A percentile compares a stretch with the other conserved stretches of the same genome.
Evolutionary conservation across 2,888 invertebrate genomes (phyloP).

Genomic region (Pteria penguin): DNA sequence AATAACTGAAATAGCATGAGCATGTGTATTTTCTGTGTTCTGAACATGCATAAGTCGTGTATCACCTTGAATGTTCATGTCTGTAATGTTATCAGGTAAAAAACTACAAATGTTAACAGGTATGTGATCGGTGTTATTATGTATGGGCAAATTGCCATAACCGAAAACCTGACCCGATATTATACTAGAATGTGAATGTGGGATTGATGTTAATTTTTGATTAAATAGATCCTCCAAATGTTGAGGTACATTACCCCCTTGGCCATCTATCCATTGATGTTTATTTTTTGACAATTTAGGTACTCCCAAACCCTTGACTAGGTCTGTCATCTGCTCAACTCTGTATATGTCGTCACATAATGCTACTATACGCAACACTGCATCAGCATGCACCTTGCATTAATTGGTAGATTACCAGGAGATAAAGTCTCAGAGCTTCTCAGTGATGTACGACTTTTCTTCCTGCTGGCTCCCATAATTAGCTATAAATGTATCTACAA

Average conservation of each 20-base stretch:
- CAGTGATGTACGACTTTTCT: background rate
- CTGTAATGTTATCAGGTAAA: background rate
- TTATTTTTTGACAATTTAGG: background rate
- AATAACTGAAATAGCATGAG: no score
- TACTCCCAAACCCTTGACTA: background rate
- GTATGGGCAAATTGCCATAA: background rate
- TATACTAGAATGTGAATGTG: background rate
- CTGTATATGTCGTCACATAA: background rate
- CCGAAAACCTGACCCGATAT: background rate
- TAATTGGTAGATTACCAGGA: background rate
- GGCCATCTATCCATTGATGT: background rate
- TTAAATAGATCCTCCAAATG: background rate
- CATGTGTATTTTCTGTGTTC: background rate
- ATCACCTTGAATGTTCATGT: background rate
- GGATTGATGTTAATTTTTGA: background rate
- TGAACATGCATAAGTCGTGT: background rate
- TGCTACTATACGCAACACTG: background rate
- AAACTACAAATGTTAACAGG: background rate
- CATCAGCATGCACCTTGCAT: background rate
- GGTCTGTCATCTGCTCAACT: background rate
- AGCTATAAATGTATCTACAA: background rate
- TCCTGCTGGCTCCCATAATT: background rate
- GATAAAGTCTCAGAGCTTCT: background rate
- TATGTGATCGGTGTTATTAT: background rate
- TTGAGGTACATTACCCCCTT: background rate